Conservation (phyloP, 2,797 vertebrate genomes). For the Lepidocolaptes lacrymiger region DNA sequence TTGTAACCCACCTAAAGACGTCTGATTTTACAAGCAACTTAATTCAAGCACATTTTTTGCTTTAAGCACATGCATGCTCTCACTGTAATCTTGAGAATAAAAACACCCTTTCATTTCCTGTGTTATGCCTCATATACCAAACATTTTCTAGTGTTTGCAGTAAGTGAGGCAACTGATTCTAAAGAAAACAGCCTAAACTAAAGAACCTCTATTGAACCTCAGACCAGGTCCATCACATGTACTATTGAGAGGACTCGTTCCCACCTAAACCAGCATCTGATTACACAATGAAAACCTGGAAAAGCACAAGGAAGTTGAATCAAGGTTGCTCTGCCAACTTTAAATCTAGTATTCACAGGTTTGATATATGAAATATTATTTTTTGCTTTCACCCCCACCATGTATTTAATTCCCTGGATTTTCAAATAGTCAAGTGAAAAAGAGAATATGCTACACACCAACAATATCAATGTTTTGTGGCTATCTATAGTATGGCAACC, state of each 20-base stretch:
- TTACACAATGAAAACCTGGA: neutral
- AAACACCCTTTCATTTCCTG: neutral
- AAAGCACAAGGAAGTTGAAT: neutral
- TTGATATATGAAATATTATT: neutral
- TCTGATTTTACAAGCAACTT: slow-evolving; percentile 27
- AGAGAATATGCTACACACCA: neutral
- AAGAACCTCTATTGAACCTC: neutral
- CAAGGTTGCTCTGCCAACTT: neutral
- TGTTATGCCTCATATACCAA: neutral
- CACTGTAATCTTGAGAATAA: slow-evolving; percentile 4
- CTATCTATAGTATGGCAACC: neutral
- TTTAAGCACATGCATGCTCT: neutral
- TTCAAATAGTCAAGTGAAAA: neutral
- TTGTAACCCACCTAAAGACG: neutral
- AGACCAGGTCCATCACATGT: neutral
- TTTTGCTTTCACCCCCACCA: fast-evolving
- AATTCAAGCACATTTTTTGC: neutral
- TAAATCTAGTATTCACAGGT: neutral
- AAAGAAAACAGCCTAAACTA: neutral
- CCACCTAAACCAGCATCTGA: neutral
- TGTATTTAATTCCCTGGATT: neutral
- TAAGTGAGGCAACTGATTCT: neutral
- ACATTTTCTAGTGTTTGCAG: neutral
- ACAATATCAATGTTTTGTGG: neutral
- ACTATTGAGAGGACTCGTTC: neutral